Conservation (phyloP, 2,113 vertebrate genomes). For the Centrocercus urophasianus region DNA sequence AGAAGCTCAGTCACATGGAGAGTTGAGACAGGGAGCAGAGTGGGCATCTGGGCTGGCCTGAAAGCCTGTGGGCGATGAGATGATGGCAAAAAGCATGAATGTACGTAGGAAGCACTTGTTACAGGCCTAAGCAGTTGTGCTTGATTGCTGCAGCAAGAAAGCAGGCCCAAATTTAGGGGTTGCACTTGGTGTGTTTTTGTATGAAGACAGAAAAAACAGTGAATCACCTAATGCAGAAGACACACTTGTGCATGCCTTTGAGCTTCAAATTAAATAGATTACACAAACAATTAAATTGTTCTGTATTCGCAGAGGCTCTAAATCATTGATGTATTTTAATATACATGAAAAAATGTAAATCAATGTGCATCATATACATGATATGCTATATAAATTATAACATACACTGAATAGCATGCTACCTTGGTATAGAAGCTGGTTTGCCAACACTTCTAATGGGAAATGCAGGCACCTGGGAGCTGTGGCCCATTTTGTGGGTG, state of each 20-base stretch:
- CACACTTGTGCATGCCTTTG: background rate
- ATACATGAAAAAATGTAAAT: background rate
- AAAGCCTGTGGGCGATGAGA: accelerated
- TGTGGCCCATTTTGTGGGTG: background rate
- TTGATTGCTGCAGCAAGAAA: background rate
- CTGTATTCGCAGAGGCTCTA: background rate
- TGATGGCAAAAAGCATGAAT: background rate
- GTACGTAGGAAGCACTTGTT: background rate
- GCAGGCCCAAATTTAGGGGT: background rate
- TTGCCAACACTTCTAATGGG: background rate
- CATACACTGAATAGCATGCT: background rate
- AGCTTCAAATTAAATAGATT: background rate
- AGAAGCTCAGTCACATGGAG: accelerated
- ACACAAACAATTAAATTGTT: background rate
- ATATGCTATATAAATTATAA: background rate
- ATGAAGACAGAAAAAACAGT: background rate
- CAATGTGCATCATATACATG: background rate
- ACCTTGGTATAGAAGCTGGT: background rate
- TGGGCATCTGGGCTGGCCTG: accelerated
- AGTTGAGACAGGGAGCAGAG: accelerated
- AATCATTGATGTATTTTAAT: background rate
- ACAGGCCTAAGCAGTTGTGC: background rate
- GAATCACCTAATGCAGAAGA: background rate
- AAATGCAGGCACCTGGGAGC: background rate
- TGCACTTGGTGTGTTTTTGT: background rate